A percentile compares a stretch with the other conserved stretches of the same genome.
Conservation (phyloP, 2,113 vertebrate genomes). For the Mastomys coucha region DNA sequence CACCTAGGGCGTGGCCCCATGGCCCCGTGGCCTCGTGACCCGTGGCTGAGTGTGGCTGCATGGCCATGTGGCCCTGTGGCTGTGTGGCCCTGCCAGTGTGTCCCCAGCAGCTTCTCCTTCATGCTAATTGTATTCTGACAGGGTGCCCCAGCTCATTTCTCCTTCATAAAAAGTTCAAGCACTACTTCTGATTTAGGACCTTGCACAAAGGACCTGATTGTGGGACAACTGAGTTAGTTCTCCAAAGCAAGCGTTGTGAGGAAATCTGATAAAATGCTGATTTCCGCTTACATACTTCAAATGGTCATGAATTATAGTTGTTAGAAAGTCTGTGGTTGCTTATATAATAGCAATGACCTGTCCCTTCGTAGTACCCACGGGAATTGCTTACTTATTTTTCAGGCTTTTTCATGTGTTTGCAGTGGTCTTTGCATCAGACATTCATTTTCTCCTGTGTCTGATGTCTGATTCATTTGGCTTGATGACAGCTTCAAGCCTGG, state of each 20-base stretch:
- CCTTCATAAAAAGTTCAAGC: neutral
- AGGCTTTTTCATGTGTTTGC: neutral
- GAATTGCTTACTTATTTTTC: neutral
- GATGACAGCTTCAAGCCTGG: neutral
- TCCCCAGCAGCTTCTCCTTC: neutral
- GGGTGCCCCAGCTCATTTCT: neutral
- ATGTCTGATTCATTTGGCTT: neutral
- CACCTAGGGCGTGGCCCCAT: rapidly evolving
- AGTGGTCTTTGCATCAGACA: neutral
- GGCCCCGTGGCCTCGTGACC: no score
- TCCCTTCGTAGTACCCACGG: neutral
- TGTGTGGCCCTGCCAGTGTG: rapidly evolving
- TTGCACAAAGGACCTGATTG: neutral
- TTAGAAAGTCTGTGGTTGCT: neutral
- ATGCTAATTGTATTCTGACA: neutral
- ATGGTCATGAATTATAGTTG: neutral
- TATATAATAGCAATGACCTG: neutral
- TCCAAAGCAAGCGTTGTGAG: neutral
- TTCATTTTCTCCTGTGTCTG: neutral
- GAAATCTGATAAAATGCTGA: neutral
- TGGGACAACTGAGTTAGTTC: neutral
- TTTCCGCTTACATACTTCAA: neutral
- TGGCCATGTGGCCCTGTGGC: no score
- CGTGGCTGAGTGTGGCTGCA: no score
- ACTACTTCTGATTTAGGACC: neutral